Base-by-base conservation (phyloP, 2,797 vertebrate species). In the Dallia pectoralis region DNA sequence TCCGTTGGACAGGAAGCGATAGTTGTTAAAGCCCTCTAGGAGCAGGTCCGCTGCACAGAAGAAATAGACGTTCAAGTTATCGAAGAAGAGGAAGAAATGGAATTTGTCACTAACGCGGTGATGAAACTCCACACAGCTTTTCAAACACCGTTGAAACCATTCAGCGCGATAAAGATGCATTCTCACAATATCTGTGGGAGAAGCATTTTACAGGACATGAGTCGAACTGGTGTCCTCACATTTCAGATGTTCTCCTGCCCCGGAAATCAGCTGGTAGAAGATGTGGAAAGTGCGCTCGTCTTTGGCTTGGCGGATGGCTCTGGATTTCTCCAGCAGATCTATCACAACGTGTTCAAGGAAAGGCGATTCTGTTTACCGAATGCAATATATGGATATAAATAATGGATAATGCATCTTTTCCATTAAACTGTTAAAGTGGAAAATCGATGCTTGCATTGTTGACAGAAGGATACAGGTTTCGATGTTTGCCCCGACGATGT, bases 271-370 rank as follows among this genome's bases (percentile, higher is more conserved):
- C 79, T 99, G 98, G 80, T 99, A 99, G 89, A 99, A 99, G 84
- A 99, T 91, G 69, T 99, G 98, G 88, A 99, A 99, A 3, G 98
- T 99, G 18, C 97, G 88, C 71, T 99, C 98, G 70, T 99, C 97
- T 93, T 98, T 99, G 87, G 98, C 97, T 90, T 99, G 98, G 36
- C 98, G 96, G 67, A 99, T 95, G 44, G 98, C 98, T 12, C 98
- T 95, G 78, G 98, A 99, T 85, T 99, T 99, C 86, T 99, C 98
- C 85, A 99, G 84, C 85, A 99, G 81, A 88, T 99, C 98, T 99
- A 91, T 75, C 61, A 67, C 71, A 68, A 0, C 12, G 30, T 0
- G 63, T 92, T 96, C 89, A 97, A 95, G 93, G 87, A 82, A 47
- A 40, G 40, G 22, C 22, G 25, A 4, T 22, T 22, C n/a, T n/a